Evolutionary conservation across 2,888 invertebrate genomes (phyloP), one percentile per base, ranked within the genome.

Genomic region (Cephus sareptanus): DNA sequence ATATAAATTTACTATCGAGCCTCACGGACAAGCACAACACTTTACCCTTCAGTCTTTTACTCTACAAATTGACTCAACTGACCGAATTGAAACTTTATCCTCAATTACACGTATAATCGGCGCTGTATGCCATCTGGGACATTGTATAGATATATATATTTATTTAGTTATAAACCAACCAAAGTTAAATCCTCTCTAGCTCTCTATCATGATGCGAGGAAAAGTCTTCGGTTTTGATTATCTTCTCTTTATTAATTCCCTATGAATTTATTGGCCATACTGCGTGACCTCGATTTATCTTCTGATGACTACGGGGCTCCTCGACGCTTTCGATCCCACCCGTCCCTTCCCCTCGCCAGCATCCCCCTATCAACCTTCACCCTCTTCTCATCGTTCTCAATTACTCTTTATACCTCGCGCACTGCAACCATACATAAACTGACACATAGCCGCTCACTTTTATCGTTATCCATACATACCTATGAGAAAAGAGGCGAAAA

Each of bases 71-170:
- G 82, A 78, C 78, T 80, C 79, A 73, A 69, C 12, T 12, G 76
- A 76, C 33, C 76, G 78, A 82, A 84, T 81, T 81, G 81, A 83
- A 83, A 81, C 81, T 83, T 81, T 79, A 83, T 84, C 82, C 83
- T 81, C 84, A 82, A 83, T 83, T 84, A 74, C 78, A 77, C 79
- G 78, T 76, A 78, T 77, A 82, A 82, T 76, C 78, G 78, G 31
- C 74, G 23, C 56, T 56, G 9, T 56, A 56, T 23, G 23, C 2
- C 2, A 23, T 23, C 23, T 56, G 56, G 9, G 23, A 56, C 2
- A 56, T 0, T 56, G 23, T 33, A 34, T n/a, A 71, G 0, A 11
- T 2, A 3, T 33, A 9, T 15, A 71, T 11, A 31, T 34, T 35
- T 35, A 35, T 12, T 35, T 35, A 56, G 6, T 56, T 56, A 56